Percentiles rank a stretch among this genome's conserved stretches.
Evolutionary conservation across 2,797 vertebrate genomes (phyloP).

Genomic region (Amniataba percoides): DNA sequence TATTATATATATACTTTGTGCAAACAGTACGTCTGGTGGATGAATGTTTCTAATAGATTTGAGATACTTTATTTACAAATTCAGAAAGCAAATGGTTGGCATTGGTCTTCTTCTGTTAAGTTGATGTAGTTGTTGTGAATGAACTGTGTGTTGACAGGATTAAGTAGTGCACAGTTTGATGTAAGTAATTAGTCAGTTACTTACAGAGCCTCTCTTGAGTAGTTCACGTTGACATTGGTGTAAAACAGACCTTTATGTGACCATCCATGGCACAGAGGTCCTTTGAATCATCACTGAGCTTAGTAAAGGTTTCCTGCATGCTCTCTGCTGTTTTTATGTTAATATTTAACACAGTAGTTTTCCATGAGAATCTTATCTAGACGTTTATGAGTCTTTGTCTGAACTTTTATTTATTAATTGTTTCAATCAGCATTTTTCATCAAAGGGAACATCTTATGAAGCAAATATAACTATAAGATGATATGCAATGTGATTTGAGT

Average conservation of each 20-base stretch:
- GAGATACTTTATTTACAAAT: not conserved
- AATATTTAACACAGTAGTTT: conserved; percentile 61
- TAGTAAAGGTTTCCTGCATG: conserved; percentile 39
- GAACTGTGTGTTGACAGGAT: too few relatives aligned
- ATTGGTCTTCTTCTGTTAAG: too few relatives aligned
- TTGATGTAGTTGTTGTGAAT: too few relatives aligned
- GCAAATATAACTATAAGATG: not conserved
- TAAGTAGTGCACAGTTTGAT: too few relatives aligned
- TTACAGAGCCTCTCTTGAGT: too few relatives aligned
- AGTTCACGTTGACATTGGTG: not conserved
- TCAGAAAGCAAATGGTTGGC: not conserved
- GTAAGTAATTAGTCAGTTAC: too few relatives aligned
- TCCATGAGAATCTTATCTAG: conserved; percentile 34
- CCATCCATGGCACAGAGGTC: not conserved
- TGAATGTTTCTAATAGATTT: not conserved
- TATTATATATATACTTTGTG: not conserved
- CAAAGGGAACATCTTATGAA: not conserved
- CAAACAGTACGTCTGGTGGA: not conserved
- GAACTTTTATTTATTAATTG: conserved; percentile 44
- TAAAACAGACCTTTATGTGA: not conserved
- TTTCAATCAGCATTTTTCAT: conserved; percentile 2
- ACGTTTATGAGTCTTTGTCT: conserved; percentile 44
- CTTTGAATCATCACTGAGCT: not conserved
- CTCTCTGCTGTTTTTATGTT: conserved; percentile 33
- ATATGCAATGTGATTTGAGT: too few relatives aligned